Evolutionary conservation across 1,140 invertebrate species (phyloP), one percentile per base, ranked within the genome.

Genomic region (Rhizoglyphus robini): DNA sequence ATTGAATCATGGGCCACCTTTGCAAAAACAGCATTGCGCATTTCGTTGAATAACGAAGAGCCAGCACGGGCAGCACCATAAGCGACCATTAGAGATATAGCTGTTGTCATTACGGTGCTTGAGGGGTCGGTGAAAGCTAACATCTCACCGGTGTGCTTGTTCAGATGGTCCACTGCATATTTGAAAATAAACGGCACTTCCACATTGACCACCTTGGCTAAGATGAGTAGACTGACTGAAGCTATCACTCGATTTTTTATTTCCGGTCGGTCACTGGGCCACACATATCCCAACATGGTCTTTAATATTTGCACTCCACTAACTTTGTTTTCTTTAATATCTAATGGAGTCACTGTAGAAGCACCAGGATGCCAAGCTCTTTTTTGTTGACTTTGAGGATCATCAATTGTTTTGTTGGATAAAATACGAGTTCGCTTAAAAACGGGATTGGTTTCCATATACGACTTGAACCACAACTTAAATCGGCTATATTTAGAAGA

Each of bases 1-100:
- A 99, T 96, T 5, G 95, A 98, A 76, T 90, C 86, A 75, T 98
- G 95, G 0, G 96, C 93, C n/a, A 99, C 96, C 77, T 86, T 88
- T 3, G 94, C 94, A 79, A 99, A 99, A 25, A 99, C 90, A 8
- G 95, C 94, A 79, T 98, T 99, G 60, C 96, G 78, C 13, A 99
- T 74, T 79, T 99, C 96, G 77, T 96, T 97, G 73, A 97, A 95
- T 51, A 87, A 86, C 1, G 89, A 84, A 23, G 93, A 86, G 67
- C 88, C 85, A 15, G 86, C 86, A 71, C 95, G 80, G 1, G 94
- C 93, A 68, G 92, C 79, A 64, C 96, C 96, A 84, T 99, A 98
- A 72, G 90, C 92, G 69, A 97, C 67, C 31, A 98, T 79, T 65
- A 97, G 74, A 67, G 88, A 84, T 60, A 86, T 84, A 36, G 86